phyloP scores from a whole-genome alignment of 2,797 vertebrate genomes.

The Columba guinea region DNA sequence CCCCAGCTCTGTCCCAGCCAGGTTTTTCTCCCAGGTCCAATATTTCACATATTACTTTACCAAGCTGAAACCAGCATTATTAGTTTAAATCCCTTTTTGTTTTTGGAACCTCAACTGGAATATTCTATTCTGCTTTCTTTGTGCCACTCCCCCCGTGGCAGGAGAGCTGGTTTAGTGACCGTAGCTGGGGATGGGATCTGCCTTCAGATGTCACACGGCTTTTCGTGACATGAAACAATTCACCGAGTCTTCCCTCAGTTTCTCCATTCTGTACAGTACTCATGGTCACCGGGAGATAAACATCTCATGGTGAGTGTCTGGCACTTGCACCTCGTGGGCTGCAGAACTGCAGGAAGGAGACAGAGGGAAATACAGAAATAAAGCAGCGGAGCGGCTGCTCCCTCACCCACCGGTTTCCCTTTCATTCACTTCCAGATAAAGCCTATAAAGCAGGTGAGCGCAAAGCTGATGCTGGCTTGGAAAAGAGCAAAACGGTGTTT shows the following conservation, averaged over 20 bases:
- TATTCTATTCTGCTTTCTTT: neutral
- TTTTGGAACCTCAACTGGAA: neutral
- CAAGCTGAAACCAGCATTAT: neutral
- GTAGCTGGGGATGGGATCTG: neutral
- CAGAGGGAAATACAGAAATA: neutral
- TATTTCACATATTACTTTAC: neutral
- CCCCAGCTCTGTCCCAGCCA: neutral
- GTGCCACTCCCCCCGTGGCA: neutral
- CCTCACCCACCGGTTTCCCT: neutral
- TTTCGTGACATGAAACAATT: neutral
- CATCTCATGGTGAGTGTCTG: neutral
- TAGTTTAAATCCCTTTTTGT: neutral
- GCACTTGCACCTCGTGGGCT: neutral
- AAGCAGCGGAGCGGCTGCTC: neutral
- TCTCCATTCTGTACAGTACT: conserved; percentile 33
- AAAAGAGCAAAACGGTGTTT: neutral
- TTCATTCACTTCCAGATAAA: neutral
- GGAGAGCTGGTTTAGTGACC: neutral
- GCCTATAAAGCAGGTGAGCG: neutral
- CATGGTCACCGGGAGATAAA: neutral
- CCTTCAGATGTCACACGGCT: neutral
- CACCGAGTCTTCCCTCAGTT: conserved; percentile 12
- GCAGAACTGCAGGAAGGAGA: neutral
- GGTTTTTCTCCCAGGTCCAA: neutral
- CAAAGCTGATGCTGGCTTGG: neutral